These are phyloP conservation scores for Toxonevra muliebris DNA, from an alignment of 2,888 invertebrate genomes.

Conservation along the genomic window DNA sequence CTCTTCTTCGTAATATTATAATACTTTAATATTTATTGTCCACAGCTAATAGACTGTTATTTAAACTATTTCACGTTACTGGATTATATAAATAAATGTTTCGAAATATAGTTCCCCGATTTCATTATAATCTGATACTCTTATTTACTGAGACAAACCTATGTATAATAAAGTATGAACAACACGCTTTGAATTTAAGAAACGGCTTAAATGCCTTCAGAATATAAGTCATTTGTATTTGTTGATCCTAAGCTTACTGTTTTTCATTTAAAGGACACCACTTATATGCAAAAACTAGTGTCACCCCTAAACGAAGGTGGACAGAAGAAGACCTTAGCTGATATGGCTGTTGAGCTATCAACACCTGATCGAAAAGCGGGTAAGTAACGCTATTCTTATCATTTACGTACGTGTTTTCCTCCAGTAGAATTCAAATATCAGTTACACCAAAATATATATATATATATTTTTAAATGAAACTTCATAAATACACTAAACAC, in stretches of 20 bases:
- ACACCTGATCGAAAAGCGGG: slow-evolving; percentile 62
- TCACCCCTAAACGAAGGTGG: slow-evolving; percentile 59
- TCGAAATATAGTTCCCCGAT: no score
- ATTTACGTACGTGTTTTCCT: neutral
- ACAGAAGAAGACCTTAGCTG: slow-evolving; percentile 61
- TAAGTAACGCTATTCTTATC: slow-evolving; percentile 45
- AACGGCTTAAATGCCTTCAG: no score
- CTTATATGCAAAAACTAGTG: slow-evolving; percentile 61
- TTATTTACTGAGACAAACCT: no score
- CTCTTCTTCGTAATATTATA: no score
- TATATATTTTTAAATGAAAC: neutral
- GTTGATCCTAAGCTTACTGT: slow-evolving; percentile 8
- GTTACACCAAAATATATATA: neutral
- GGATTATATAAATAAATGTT: no score
- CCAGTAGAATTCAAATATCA: neutral
- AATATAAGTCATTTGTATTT: neutral
- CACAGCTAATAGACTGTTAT: no score
- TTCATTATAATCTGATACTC: no score
- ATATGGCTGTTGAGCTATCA: slow-evolving; percentile 62
- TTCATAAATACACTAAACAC: neutral
- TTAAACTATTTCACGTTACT: no score
- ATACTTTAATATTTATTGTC: no score
- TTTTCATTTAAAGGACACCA: slow-evolving; percentile 56
- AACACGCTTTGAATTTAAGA: no score
- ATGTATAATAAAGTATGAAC: no score